A percentile compares a stretch with the other conserved stretches of the same genome.
These are phyloP conservation scores for Atopsyche davidsoni DNA, from an alignment of 1,140 invertebrate genomes.

Conservation along the genomic window DNA sequence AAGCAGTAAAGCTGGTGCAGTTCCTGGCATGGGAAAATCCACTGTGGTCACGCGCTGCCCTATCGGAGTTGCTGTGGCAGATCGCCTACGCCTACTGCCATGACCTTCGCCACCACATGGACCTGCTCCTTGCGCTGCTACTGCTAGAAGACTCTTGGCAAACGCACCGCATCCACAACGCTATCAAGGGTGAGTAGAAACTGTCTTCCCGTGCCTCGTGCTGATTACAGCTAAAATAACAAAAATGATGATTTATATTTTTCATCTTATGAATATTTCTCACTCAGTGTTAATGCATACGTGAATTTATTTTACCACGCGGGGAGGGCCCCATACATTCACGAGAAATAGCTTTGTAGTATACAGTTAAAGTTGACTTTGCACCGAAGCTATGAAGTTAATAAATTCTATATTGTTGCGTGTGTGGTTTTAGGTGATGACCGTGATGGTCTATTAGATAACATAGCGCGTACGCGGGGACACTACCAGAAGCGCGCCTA, in stretches of 20 bases:
- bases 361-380: no score
- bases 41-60: conserved; percentile 79
- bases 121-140: conserved; percentile 80
- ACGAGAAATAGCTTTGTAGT: no score
- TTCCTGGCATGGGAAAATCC: conserved; percentile 97
- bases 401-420: no score
- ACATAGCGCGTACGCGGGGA: conserved; percentile 83
- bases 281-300: no score
- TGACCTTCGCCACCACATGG: conserved; percentile 86
- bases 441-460: conserved; percentile 88
- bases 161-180: conserved; percentile 84
- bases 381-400: no score
- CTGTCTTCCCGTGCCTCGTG: no score
- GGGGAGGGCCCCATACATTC: no score
- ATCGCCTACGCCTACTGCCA: conserved; percentile 93
- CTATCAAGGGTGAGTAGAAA: conserved; percentile 66
- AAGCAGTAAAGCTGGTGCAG: conserved; percentile 81
- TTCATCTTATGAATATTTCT: no score
- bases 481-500: conserved; percentile 96
- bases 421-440: conserved; percentile 45
- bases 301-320: no score
- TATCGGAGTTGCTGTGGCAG: conserved; percentile 88
- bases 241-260: no score
- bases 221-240: no score
- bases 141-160: conserved; percentile 95